phyloP scores from a whole-genome alignment of 2,888 invertebrate species.

The Drosophila mulleri region DNA sequence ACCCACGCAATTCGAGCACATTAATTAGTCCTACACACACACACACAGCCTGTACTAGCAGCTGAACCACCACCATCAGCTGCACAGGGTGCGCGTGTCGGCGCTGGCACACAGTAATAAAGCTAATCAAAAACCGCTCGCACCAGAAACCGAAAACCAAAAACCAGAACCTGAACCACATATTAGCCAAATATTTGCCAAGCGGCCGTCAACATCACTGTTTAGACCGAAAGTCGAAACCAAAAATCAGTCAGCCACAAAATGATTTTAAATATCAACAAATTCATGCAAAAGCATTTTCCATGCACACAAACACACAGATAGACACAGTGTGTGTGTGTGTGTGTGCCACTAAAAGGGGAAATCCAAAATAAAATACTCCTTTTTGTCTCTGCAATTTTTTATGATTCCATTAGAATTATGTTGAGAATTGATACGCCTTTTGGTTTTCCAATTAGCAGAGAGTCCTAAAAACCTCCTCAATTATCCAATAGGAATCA shows the following conservation, averaged over 20 bases:
- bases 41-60: too few species aligned
- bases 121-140: conserved; percentile 78
- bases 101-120: conserved; percentile 71
- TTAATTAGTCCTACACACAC: conserved; percentile 68
- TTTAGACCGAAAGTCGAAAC: conserved; percentile 37
- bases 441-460: conserved; percentile 67
- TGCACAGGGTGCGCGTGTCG: conserved; percentile 20
- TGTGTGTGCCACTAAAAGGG: too few species aligned
- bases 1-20: conserved; percentile 60
- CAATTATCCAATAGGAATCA: conserved; percentile 28
- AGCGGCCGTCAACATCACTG: conserved; percentile 33
- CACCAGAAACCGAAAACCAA: conserved; percentile 31
- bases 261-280: conserved; percentile 76
- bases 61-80: conserved; percentile 8
- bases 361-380: conserved; percentile 20
- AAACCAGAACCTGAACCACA: conserved; percentile 69
- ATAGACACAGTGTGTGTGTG: background rate
- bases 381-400: background rate
- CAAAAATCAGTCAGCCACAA: conserved; percentile 69
- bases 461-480: conserved; percentile 24
- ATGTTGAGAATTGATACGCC: conserved; percentile 38
- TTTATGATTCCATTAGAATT: conserved; percentile 32
- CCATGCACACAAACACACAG: conserved; percentile 9
- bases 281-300: conserved; percentile 60
- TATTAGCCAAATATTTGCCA: conserved; percentile 79